Base-by-base conservation (phyloP, 2,888 invertebrate genomes). In the Idaea biselata region DNA sequence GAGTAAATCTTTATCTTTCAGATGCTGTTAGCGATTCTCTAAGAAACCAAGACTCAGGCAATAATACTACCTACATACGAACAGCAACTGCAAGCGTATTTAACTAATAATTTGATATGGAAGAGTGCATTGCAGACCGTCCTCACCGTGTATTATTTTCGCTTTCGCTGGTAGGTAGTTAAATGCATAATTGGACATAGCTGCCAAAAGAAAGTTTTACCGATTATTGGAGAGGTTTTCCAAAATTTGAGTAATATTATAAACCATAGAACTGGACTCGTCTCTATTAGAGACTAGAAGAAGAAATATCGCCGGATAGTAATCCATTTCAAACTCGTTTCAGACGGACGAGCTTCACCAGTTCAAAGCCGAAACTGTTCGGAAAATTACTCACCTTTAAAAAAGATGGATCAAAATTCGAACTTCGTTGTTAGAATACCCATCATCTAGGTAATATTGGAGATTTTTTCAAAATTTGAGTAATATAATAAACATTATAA, bases 151-250 rank as follows among this genome's bases (percentile, higher is more conserved):
- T 11, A 82, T 96, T 17, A 79, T 96, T 55, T 96, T 96, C 53
- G 87, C 96, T 59, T 96, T 96, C 76, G 93, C 96, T 76, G 96
- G 96, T 0, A 94, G 96, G 0, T 95, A 94, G 94, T 94, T n/a
- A 94, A 94, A 72, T 95, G 95, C 75, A 89, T 91, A 64, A 84
- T 81, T 94, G 72, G 95, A 95, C 76, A 89, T 91, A 64, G 84
- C 82, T 64, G 94, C 95, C 0, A 81, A 93, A 58, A 86, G 95
- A 62, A 95, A 92, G 83, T 96, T 0, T 83, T 96, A 59, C 96
- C 96, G 0, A 94, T 96, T 18, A 84, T 95, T 16, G 96, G 96
- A 0, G 96, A 96, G 75, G 94, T 96, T 67, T 80, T 95, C 14
- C 94, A 95, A 53, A 94, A 95, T 60, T 84, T 96, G 0, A 95